phyloP scores from a whole-genome alignment of 2,797 vertebrate species.

The Poeciliopsis turneri region DNA sequence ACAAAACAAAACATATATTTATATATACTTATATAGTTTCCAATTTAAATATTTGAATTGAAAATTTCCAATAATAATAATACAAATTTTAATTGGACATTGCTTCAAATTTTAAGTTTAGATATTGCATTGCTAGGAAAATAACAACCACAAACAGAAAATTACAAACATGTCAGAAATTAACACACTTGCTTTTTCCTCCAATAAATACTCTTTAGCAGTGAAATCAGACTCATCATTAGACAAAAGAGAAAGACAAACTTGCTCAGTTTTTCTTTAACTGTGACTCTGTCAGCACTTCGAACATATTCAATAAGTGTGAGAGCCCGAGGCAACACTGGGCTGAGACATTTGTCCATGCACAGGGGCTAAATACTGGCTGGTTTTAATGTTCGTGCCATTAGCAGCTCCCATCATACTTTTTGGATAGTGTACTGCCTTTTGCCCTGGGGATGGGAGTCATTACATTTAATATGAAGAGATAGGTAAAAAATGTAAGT shows the following conservation, averaged over 20 bases:
- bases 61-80: not conserved
- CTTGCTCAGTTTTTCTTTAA: conserved; percentile 48
- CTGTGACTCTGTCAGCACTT: conserved; percentile 58
- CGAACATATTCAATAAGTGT: conserved; percentile 57
- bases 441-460: conserved; percentile 61
- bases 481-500: conserved; percentile 37
- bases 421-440: conserved; percentile 57
- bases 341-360: conserved; percentile 62
- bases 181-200: conserved; percentile 21
- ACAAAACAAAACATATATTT: too few relatives aligned
- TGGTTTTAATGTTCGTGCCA: conserved; percentile 72
- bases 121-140: conserved; percentile 21
- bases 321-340: conserved; percentile 56
- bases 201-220: conserved; percentile 40
- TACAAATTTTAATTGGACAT: conserved; percentile 4
- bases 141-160: conserved; percentile 43
- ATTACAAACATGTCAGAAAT: conserved; percentile 51
- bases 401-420: conserved; percentile 69
- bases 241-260: conserved; percentile 35
- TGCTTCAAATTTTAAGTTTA: conserved; percentile 4
- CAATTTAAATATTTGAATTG: too few relatives aligned
- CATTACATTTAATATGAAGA: conserved; percentile 69
- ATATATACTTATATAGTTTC: too few relatives aligned
- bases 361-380: conserved; percentile 69
- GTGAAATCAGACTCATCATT: conserved; percentile 49